A percentile compares a stretch with the other conserved stretches of the same genome.
Evolutionary conservation across 2,888 invertebrate genomes (phyloP).

Genomic region (Nysson spinosus): DNA sequence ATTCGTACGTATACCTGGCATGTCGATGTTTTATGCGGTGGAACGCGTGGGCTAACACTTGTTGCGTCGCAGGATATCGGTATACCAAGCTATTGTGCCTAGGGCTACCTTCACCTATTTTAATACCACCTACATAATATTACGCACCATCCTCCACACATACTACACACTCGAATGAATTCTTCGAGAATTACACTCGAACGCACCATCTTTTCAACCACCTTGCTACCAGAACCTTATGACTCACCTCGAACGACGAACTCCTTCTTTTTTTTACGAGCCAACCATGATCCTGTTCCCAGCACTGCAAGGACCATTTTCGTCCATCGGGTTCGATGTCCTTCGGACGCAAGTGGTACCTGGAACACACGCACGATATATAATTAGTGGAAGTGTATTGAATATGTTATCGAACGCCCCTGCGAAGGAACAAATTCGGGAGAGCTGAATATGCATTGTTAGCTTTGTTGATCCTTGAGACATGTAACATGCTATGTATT

Average conservation of each 20-base stretch:
- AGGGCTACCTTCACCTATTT: conserved; percentile 73
- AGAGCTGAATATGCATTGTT: no score
- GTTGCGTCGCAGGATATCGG: conserved; percentile 62
- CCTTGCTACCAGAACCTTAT: not conserved
- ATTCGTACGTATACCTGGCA: conserved; percentile 44
- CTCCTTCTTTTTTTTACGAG: conserved; percentile 9
- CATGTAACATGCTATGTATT: no score
- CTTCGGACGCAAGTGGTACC: no score
- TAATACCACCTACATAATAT: conserved; percentile 69
- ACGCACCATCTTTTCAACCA: conserved; percentile 2
- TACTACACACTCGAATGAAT: conserved; percentile 18
- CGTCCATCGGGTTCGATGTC: conserved; percentile 30
- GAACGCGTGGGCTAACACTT: conserved; percentile 70
- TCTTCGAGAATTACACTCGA: conserved; percentile 33
- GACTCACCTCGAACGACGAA: conserved; percentile 33
- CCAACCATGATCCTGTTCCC: conserved; percentile 11
- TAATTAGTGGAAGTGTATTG: no score
- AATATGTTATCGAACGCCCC: no score
- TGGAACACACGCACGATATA: no score
- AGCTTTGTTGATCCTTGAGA: no score
- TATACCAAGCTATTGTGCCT: conserved; percentile 61
- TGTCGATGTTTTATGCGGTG: conserved; percentile 57
- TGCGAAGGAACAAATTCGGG: no score
- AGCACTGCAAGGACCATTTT: conserved; percentile 32
- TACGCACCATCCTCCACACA: conserved; percentile 39